Evolutionary conservation across 1,140 invertebrate species (phyloP), one percentile per base, ranked within the genome.

Genomic region (Drosophila santomea): DNA sequence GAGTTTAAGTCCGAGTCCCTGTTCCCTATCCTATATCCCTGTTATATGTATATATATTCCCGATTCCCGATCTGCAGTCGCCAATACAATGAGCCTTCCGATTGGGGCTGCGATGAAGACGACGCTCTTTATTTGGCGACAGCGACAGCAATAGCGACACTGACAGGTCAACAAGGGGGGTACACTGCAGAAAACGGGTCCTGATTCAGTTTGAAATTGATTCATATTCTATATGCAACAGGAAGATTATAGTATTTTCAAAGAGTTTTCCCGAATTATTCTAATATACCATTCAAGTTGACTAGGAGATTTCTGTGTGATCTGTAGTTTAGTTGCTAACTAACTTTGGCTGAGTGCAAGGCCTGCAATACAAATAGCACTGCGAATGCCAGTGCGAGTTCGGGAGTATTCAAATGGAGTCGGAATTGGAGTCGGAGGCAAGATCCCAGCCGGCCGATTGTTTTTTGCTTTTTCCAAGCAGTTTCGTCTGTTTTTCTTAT

Each of bases 331-430:
- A 3, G 10, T 32, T 32, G 3, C 32, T 3, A 12, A 20, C 43
- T 1, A 45, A 20, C 15, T 45, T 32, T 11, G 3, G 23, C 20
- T 23, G 36, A 60, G 35, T 28, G 45, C 38, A 20, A 7, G 11
- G 25, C 14, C 23, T 25, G 32, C 12, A 41, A 67, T 12, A 35
- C 60, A 17, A 41, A 44, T 63, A 20, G 48, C 10, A 71, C 52
- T 60, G 38, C 66, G 35, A 56, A 60, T 43, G 35, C 54, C 35
- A 64, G 76, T 78, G 48, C 38, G 58, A 74, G 47, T 82, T 39
- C 51, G 64, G 54, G 64, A 41, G 67, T 88, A 88, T 88, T 88
- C 79, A 88, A 88, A 88, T 88, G 75, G 55, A 88, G 57, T 57
- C 73, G 77, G 55, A 88, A 89, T 89, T 89, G 75, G 55, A 88